Percentiles rank a stretch among this genome's conserved stretches.
Conservation (phyloP, 2,797 vertebrate genomes). For the Tympanoctomys barrerae region DNA sequence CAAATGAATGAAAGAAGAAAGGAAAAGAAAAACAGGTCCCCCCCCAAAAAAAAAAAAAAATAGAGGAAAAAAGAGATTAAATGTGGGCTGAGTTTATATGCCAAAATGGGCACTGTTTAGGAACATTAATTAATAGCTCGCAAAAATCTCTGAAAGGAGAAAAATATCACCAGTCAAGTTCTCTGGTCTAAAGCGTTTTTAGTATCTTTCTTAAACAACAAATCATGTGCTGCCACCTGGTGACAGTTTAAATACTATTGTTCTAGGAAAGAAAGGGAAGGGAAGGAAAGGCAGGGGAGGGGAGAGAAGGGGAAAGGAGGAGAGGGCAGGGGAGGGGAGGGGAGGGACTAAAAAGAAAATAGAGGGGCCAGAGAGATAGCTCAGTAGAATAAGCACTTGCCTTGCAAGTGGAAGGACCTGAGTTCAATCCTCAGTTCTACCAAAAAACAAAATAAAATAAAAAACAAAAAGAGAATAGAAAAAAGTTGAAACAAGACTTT, state of each 20-base stretch:
- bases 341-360: too few relatives aligned
- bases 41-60: not conserved
- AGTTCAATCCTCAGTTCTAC: too few relatives aligned
- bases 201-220: constrained; percentile 35
- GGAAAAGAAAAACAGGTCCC: not conserved
- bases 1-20: too few relatives aligned
- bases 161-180: not conserved
- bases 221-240: constrained; percentile 82
- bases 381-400: too few relatives aligned
- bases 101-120: constrained; percentile 1
- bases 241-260: constrained; percentile 64
- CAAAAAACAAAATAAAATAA: too few relatives aligned
- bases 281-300: too few relatives aligned
- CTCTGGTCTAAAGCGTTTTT: not conserved
- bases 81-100: not conserved
- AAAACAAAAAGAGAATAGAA: not conserved
- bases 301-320: not conserved
- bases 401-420: too few relatives aligned
- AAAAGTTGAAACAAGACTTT: not conserved
- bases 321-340: not conserved
- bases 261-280: not conserved
- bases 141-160: constrained; percentile 33
- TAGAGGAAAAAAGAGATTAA: not conserved
- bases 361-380: too few relatives aligned
- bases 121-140: constrained; percentile 40